phyloP scores from a whole-genome alignment of 2,888 invertebrate species.

The Polymixis flavicincta region DNA sequence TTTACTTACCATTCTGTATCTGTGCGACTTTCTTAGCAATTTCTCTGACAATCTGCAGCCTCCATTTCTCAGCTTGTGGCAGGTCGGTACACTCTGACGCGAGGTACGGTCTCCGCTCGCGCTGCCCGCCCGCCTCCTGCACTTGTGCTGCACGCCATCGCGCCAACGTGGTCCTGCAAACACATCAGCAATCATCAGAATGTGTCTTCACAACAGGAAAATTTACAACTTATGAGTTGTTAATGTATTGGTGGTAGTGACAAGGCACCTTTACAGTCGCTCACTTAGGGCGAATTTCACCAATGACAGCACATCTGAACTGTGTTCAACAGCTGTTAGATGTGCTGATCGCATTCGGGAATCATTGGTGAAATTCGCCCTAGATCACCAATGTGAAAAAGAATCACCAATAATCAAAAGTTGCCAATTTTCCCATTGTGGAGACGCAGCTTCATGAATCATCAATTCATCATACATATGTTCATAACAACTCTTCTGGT shows the following conservation, averaged over 20 bases:
- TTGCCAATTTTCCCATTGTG: background rate
- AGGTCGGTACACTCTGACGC: constrained; percentile 98
- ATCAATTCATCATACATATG: too few species aligned
- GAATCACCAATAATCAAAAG: background rate
- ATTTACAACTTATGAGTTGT: background rate
- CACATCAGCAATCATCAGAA: background rate
- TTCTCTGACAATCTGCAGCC: constrained; percentile 98
- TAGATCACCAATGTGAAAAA: background rate
- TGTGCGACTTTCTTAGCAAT: constrained; percentile 99
- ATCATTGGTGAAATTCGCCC: background rate
- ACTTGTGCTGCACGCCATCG: constrained; percentile 99
- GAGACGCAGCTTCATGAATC: background rate
- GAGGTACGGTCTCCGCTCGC: constrained; percentile 97
- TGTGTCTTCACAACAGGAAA: background rate
- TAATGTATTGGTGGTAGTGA: background rate
- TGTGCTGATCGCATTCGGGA: background rate
- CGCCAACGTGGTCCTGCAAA: constrained; percentile 97
- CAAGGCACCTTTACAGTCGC: background rate
- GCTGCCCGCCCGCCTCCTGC: constrained; percentile 96
- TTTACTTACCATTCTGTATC: constrained; percentile 96
- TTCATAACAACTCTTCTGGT: background rate
- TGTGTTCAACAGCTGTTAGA: background rate
- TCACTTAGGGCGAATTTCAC: background rate
- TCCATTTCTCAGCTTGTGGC: constrained; percentile 98
- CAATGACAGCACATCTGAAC: background rate